phyloP scores from a whole-genome alignment of 2,888 invertebrate species.

The Archips xylosteana region DNA sequence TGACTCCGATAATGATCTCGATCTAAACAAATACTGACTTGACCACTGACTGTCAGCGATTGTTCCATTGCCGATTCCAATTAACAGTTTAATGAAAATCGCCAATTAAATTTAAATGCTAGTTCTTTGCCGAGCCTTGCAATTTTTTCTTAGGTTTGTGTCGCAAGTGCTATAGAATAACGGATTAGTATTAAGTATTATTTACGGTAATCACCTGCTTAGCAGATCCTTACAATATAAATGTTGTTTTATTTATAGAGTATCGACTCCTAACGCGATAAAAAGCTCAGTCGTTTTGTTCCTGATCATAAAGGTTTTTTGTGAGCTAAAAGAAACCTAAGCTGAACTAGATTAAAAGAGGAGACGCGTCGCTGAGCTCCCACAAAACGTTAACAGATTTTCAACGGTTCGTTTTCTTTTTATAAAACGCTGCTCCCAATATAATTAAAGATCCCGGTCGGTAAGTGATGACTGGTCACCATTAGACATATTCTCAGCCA shows the following conservation, averaged over 20 bases:
- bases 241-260: constrained; percentile 16
- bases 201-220: neutral
- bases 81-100: constrained; percentile 23
- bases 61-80: constrained; percentile 48
- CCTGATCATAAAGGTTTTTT: constrained; percentile 76
- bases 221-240: constrained; percentile 11
- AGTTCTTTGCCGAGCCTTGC: neutral
- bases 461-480: constrained; percentile 79
- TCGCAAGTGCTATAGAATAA: neutral
- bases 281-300: constrained; percentile 74
- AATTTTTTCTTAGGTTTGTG: neutral
- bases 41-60: constrained; percentile 59
- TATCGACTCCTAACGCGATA: constrained; percentile 64
- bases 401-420: constrained; percentile 79
- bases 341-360: constrained; percentile 65
- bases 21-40: constrained; percentile 79
- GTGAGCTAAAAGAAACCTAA: constrained; percentile 60
- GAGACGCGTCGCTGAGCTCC: constrained; percentile 69
- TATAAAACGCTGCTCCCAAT: constrained; percentile 68
- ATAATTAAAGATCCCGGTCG: constrained; percentile 76
- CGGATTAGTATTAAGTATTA: neutral
- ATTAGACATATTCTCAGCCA: constrained; percentile 69
- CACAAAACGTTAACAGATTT: constrained; percentile 78
- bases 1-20: constrained; percentile 78
- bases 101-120: constrained; percentile 15